phyloP scores from a whole-genome alignment of 2,113 vertebrate species.

The Psilopogon haemacephalus region DNA sequence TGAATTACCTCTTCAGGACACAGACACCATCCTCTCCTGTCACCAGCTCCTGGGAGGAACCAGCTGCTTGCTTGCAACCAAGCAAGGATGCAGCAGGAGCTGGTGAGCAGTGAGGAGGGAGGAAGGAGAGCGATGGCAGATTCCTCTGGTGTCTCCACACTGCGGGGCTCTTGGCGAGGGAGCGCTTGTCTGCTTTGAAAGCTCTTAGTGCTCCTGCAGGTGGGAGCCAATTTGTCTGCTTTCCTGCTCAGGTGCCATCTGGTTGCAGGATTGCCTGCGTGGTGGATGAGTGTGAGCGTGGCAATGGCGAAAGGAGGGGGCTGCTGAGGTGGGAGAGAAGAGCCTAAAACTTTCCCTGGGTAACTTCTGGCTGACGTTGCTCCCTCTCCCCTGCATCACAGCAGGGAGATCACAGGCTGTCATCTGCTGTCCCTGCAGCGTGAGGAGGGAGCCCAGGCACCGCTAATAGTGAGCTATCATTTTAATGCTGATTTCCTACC shows the following conservation, averaged over 20 bases:
- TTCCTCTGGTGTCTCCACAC: not conserved
- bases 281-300: not conserved
- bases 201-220: slow-evolving; percentile 24
- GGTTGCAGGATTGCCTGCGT: not conserved
- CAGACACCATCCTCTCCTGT: accelerated
- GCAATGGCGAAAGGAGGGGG: not conserved
- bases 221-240: slow-evolving; percentile 48
- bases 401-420: slow-evolving; percentile 66
- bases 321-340: not conserved
- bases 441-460: slow-evolving; percentile 55
- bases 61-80: not conserved
- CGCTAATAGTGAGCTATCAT: slow-evolving; percentile 60
- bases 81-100: not conserved
- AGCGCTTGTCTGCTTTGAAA: not conserved
- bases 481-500: slow-evolving; percentile 69
- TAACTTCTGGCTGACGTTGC: not conserved
- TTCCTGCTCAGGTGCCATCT: slow-evolving; percentile 59
- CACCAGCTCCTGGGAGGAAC: not conserved
- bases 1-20: not conserved
- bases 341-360: not conserved
- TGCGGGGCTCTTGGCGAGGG: not conserved
- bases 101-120: not conserved
- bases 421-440: slow-evolving; percentile 55
- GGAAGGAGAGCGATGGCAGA: not conserved
- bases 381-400: not conserved